Evolutionary conservation across 2,113 vertebrate species (phyloP), one percentile per base, ranked within the genome.

Genomic region (Martes martes): DNA sequence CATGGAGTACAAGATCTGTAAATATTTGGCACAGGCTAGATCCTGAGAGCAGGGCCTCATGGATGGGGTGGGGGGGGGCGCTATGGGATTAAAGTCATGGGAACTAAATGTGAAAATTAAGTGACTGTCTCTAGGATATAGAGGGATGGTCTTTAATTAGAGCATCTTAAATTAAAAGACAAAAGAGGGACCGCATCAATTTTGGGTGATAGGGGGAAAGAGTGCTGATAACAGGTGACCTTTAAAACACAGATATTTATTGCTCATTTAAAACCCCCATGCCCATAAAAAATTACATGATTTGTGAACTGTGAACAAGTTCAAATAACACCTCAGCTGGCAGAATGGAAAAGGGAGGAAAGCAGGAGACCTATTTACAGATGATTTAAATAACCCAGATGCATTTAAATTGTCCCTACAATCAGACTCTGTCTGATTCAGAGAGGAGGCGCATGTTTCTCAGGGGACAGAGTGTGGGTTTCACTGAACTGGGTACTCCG

Each of bases 301-400:
- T 55, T 89, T 85, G 47, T 10, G 4, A 93, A 47, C 45, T 93
- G 86, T 36, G 65, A 87, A 82, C 26, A 81, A 95, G 73, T 95
- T 89, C 65, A 90, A 95, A 93, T 11, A 73, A 81, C 96, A 86
- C 63, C 28, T 94, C 36, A 36, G 57, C 13, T 91, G 74, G 23
- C 81, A 83, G 67, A 63, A 81, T 95, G 47, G 59, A 33, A 52
- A 95, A 47, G 33, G 71, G 24, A 80, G 14, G 50, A n/a, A 74
- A 80, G 31, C 47, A 88, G 45, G 36, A 86, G 80, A 69, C 42
- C 71, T 89, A 85, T 74, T 89, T 92, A 88, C 18, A 91, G 82
- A 73, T 74, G 69, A 71, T 28, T 74, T 45, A 73, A 67, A 84
- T 97, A 94, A 92, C 92, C 80, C 23, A 96, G 80, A 81, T 92